A percentile compares a stretch with the other conserved stretches of the same genome.
Conservation (phyloP, 1,140 invertebrate species). For the Ips typographus region DNA sequence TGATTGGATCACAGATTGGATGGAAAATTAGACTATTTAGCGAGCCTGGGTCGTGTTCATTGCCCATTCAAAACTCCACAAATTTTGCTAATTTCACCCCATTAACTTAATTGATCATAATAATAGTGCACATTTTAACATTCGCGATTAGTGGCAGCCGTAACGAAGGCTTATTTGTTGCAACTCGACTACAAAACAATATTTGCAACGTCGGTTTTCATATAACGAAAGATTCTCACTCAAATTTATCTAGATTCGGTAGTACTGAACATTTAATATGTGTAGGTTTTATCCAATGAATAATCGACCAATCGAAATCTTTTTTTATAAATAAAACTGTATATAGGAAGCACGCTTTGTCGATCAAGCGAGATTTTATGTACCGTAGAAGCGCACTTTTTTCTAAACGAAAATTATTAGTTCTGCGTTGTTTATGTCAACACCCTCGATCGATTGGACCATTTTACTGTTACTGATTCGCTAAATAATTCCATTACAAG, state of each 20-base stretch:
- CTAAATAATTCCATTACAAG: too few species aligned
- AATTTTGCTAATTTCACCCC: neutral
- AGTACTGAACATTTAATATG: too few species aligned
- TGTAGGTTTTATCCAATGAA: neutral
- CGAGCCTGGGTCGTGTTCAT: neutral
- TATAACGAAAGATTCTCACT: too few species aligned
- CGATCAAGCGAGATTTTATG: conserved; percentile 7
- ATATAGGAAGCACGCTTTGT: conserved; percentile 13
- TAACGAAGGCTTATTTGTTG: too few species aligned
- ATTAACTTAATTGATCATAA: neutral
- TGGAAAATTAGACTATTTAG: too few species aligned
- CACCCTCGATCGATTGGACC: neutral
- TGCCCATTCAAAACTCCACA: neutral
- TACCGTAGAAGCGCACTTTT: neutral
- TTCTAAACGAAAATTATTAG: conserved; percentile 6
- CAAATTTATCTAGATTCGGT: too few species aligned
- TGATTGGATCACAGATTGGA: too few species aligned
- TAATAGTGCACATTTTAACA: neutral
- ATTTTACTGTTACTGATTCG: neutral
- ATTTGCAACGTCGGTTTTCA: too few species aligned
- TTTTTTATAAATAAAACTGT: neutral
- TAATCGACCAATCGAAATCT: neutral
- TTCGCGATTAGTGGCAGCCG: too few species aligned
- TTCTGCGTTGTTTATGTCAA: conserved; percentile 10
- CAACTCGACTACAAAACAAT: too few species aligned